Percentiles rank a stretch among this genome's conserved stretches.
Conservation (phyloP, 2,888 invertebrate genomes). For the Parapristionchus giblindavisi region DNA sequence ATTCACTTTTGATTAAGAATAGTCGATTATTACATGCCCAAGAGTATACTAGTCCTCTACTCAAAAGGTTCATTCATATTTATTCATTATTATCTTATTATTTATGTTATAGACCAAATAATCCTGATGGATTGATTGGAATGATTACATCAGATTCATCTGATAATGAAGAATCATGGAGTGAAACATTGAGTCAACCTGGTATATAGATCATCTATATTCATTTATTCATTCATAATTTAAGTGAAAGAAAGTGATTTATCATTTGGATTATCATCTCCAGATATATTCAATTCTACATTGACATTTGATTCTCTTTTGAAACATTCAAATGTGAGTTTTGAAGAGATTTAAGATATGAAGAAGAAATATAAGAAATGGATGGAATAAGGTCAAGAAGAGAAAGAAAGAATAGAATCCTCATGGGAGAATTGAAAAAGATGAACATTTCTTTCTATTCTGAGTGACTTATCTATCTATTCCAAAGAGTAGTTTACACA, state of each 20-base stretch:
- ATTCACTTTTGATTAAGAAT: conserved; percentile 56
- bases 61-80: conserved; percentile 35
- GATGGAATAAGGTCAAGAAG: too few species aligned
- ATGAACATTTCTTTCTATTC: too few species aligned
- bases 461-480: not conserved
- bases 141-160: conserved; percentile 47
- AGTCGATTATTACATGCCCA: conserved; percentile 42
- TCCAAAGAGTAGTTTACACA: too few species aligned
- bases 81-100: not conserved
- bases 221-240: too few species aligned
- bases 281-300: not conserved
- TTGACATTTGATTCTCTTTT: conserved; percentile 1
- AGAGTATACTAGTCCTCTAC: conserved; percentile 42
- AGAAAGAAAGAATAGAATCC: too few species aligned
- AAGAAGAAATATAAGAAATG: too few species aligned
- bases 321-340: conserved; percentile 5
- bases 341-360: too few species aligned
- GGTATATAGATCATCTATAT: too few species aligned
- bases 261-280: conserved; percentile 25
- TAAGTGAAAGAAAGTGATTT: too few species aligned
- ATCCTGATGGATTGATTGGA: not conserved
- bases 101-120: not conserved
- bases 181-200: conserved; percentile 15
- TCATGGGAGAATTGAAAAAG: too few species aligned
- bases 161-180: conserved; percentile 55